These are phyloP conservation scores for Rallus limicola DNA, from an alignment of 2,113 vertebrate species.

Conservation along the genomic window DNA sequence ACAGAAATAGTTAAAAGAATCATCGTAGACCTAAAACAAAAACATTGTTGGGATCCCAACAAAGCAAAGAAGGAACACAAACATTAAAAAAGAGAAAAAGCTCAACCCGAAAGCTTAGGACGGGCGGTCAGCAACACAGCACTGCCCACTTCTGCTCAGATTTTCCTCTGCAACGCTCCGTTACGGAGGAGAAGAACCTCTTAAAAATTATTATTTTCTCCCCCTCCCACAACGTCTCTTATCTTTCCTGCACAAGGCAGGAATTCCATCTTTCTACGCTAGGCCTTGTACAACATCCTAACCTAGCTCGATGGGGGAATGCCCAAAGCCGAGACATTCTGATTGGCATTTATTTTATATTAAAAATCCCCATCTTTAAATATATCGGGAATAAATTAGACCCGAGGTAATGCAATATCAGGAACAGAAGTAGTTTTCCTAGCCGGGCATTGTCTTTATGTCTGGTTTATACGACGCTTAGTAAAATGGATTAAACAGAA, in stretches of 20 bases:
- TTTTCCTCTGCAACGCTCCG: not conserved
- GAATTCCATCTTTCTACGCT: not conserved
- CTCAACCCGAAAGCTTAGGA: not conserved
- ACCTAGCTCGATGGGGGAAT: not conserved
- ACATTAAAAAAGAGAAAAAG: not conserved
- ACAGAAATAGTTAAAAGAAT: not conserved
- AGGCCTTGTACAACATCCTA: not conserved
- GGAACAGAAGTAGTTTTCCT: not conserved
- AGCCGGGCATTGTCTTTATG: not conserved
- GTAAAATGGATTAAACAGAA: not conserved
- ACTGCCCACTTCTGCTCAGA: not conserved
- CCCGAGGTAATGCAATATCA: not conserved
- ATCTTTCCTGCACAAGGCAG: not conserved
- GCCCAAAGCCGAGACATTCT: accelerated
- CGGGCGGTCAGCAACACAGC: not conserved
- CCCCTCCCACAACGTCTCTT: not conserved
- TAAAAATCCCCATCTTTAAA: not conserved
- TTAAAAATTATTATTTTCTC: not conserved
- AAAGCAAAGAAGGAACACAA: not conserved
- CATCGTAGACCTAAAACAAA: not conserved
- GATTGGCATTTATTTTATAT: not conserved
- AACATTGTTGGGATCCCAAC: not conserved
- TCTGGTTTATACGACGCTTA: not conserved
- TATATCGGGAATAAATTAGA: not conserved
- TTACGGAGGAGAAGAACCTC: not conserved